Percentiles rank a stretch among this genome's conserved stretches.
Evolutionary conservation across 1,140 invertebrate species (phyloP).

Genomic region (Drosophila seguyi): DNA sequence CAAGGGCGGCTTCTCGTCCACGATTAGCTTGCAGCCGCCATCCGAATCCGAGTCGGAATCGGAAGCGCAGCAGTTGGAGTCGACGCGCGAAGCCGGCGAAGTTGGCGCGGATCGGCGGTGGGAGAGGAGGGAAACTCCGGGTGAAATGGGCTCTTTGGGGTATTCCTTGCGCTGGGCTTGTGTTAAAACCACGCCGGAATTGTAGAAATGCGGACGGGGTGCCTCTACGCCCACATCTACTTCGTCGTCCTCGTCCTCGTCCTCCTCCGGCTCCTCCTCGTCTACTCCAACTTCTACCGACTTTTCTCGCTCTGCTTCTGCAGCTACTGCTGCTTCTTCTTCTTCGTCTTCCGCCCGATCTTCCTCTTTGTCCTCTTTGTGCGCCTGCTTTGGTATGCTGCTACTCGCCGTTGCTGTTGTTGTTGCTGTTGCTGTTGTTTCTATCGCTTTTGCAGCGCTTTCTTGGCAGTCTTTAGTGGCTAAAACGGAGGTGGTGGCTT

Average conservation of each 20-base stretch:
- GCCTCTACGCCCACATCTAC: conserved; percentile 63
- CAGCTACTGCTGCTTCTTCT: background rate
- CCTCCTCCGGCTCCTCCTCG: conserved; percentile 34
- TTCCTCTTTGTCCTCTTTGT: conserved; percentile 33
- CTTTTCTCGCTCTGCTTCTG: background rate
- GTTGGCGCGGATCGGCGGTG: conserved; percentile 21
- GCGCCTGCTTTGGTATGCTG: conserved; percentile 69
- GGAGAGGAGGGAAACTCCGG: conserved; percentile 1
- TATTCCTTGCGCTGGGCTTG: conserved; percentile 92
- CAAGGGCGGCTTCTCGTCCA: conserved; percentile 86
- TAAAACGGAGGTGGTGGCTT: conserved; percentile 53
- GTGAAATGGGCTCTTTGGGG: conserved; percentile 73
- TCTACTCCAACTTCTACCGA: background rate
- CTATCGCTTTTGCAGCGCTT: conserved; percentile 39
- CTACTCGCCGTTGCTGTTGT: conserved; percentile 14
- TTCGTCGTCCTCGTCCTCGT: conserved; percentile 47
- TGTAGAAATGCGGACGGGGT: conserved; percentile 89
- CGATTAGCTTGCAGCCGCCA: conserved; percentile 81
- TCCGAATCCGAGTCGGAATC: conserved; percentile 67
- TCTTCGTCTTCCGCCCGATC: conserved; percentile 22
- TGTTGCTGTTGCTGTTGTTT: conserved; percentile 14
- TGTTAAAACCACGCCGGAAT: conserved; percentile 88
- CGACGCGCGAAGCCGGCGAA: conserved; percentile 9
- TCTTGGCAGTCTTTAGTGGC: conserved; percentile 69
- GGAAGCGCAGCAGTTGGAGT: conserved; percentile 15